phyloP scores from a whole-genome alignment of 37 sponge, comb jelly and placozoan species.

The Tethya wilhelma region DNA sequence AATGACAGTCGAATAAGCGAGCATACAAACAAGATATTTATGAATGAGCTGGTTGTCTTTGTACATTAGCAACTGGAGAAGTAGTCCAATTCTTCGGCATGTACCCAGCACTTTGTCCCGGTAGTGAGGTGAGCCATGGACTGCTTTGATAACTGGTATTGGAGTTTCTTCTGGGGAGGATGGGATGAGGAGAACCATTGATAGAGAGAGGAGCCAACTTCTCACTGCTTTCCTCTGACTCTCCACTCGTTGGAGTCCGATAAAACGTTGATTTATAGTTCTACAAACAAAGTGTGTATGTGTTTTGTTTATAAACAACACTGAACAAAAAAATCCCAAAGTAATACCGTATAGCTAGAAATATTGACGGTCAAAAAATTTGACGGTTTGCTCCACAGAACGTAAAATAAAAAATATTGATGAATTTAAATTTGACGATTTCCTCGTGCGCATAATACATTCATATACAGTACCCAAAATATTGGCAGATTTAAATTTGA shows the following conservation, averaged over 20 bases:
- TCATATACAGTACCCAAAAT: not conserved
- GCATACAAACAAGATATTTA: no score
- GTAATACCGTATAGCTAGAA: not conserved
- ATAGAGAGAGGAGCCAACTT: conserved; percentile 1
- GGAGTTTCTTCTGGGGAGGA: conserved; percentile 17
- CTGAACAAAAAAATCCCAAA: not conserved
- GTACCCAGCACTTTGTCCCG: not conserved
- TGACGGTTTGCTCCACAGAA: not conserved
- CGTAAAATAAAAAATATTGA: no score
- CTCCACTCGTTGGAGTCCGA: not conserved
- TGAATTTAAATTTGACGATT: not conserved
- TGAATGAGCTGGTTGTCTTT: no score
- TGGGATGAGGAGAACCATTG: conserved; percentile 18
- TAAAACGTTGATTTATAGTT: conserved; percentile 38
- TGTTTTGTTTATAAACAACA: no score
- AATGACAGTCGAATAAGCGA: no score
- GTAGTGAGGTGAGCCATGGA: conserved; percentile 23
- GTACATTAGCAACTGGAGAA: no score
- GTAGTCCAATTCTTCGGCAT: no score
- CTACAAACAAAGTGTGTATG: conserved; percentile 7
- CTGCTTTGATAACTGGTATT: conserved; percentile 3
- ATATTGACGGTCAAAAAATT: no score
- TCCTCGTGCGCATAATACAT: not conserved
- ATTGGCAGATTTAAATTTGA: not conserved
- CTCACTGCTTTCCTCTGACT: not conserved